phyloP scores from a whole-genome alignment of 1,140 invertebrate species.

The Drosophila serrata region DNA sequence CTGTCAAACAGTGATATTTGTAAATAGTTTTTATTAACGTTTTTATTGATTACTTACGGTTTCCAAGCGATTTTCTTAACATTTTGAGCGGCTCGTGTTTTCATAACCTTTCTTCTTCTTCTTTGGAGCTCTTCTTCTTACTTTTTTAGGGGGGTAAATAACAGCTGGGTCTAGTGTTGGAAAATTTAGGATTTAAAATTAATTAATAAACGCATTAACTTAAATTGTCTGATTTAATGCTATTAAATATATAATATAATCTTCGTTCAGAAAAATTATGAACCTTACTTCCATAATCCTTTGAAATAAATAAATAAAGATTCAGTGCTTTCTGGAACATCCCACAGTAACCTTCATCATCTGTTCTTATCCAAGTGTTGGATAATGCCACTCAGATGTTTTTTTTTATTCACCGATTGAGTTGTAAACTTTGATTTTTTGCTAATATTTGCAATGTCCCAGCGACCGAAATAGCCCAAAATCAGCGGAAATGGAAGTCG shows the following conservation, averaged over 20 bases:
- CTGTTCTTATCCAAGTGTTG: slow-evolving; percentile 29
- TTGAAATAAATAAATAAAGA: too few species aligned
- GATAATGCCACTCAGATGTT: slow-evolving; percentile 8
- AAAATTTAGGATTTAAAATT: neutral
- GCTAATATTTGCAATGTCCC: slow-evolving; percentile 53
- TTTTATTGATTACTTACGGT: slow-evolving; percentile 61
- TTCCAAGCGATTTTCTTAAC: slow-evolving; percentile 65
- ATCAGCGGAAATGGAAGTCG: slow-evolving; percentile 61
- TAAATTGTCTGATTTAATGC: too few species aligned
- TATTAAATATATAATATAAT: neutral
- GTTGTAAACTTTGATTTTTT: slow-evolving; percentile 33
- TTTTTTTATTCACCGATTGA: slow-evolving; percentile 20
- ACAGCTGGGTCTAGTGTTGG: slow-evolving; percentile 42
- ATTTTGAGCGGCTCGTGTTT: slow-evolving; percentile 67
- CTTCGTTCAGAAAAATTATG: accelerated
- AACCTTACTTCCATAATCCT: neutral
- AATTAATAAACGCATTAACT: neutral
- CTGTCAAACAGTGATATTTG: slow-evolving; percentile 7
- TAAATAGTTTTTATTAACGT: neutral
- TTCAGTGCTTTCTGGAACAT: neutral
- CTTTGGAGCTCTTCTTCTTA: slow-evolving; percentile 16
- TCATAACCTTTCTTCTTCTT: slow-evolving; percentile 53
- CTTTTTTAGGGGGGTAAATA: neutral
- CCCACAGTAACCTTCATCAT: slow-evolving; percentile 4
- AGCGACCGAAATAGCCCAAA: slow-evolving; percentile 1